phyloP scores from a whole-genome alignment of 2,888 invertebrate species.

The Hirtodrosophila confusa region DNA sequence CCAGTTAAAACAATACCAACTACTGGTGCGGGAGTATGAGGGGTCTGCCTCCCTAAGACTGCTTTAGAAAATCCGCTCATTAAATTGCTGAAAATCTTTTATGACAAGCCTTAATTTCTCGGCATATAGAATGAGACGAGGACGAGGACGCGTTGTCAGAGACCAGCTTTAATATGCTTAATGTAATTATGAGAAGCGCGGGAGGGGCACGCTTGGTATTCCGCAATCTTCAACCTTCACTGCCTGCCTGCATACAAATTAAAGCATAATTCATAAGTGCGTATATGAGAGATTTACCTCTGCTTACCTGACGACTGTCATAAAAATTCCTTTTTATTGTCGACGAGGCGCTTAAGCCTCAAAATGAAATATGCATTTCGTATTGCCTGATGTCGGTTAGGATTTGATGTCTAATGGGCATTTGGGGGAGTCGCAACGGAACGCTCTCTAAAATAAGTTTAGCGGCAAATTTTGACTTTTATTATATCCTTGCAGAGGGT shows the following conservation, averaged over 20 bases:
- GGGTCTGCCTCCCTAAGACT: background rate
- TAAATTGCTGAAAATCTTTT: conserved; percentile 45
- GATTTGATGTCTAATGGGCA: conserved; percentile 5
- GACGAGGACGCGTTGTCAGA: background rate
- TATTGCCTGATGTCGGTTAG: conserved; percentile 29
- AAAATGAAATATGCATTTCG: conserved; percentile 63
- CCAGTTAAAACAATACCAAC: conserved; percentile 13
- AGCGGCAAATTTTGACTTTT: background rate
- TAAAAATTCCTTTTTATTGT: conserved; percentile 68
- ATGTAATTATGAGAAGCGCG: conserved; percentile 34
- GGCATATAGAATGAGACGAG: conserved; percentile 2
- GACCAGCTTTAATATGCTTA: conserved; percentile 57
- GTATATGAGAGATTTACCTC: conserved; percentile 1
- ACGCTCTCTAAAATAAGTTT: conserved; percentile 17
- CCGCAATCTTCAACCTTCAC: conserved; percentile 13
- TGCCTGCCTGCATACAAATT: conserved; percentile 65
- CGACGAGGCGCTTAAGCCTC: conserved; percentile 30
- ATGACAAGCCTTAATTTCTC: conserved; percentile 29
- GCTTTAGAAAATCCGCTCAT: conserved; percentile 8
- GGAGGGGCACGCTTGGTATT: background rate
- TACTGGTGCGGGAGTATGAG: background rate
- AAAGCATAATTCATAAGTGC: conserved; percentile 65
- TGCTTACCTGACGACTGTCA: conserved; percentile 48
- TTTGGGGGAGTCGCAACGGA: too few relatives aligned
- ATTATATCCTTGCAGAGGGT: too few relatives aligned